These are phyloP conservation scores for Molossus alvarezi DNA, from an alignment of 2,797 vertebrate genomes.

Conservation along the genomic window DNA sequence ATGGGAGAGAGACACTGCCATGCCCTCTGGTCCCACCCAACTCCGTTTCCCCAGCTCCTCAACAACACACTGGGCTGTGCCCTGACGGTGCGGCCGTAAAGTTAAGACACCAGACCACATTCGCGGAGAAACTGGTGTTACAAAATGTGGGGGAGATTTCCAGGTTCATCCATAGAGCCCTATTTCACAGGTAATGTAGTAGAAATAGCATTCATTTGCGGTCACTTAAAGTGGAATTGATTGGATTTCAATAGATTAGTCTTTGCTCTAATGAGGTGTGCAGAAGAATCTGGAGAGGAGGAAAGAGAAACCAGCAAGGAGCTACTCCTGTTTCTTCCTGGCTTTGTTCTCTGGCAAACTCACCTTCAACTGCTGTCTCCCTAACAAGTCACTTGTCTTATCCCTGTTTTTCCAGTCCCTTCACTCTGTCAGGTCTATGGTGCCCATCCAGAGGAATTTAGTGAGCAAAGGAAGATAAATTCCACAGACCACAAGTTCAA, in stretches of 20 bases:
- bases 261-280: slow-evolving; percentile 70
- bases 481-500: background rate
- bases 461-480: background rate
- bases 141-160: background rate
- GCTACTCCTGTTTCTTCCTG: background rate
- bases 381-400: background rate
- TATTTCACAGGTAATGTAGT: slow-evolving; percentile 50
- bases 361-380: background rate
- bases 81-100: background rate
- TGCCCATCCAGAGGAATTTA: background rate
- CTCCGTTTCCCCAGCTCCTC: background rate
- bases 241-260: slow-evolving; percentile 56
- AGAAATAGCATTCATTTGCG: slow-evolving; percentile 66
- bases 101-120: background rate
- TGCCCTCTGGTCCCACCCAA: background rate
- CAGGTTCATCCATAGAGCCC: background rate
- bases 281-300: background rate
- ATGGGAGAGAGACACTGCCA: background rate
- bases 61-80: background rate
- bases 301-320: background rate
- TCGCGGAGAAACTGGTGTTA: background rate
- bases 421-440: no score
- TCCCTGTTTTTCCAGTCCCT: background rate
- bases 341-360: slow-evolving; percentile 48
- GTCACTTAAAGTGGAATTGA: slow-evolving; percentile 63